Evolutionary conservation across 2,888 invertebrate genomes (phyloP).

Genomic region (Nycteola revayana): DNA sequence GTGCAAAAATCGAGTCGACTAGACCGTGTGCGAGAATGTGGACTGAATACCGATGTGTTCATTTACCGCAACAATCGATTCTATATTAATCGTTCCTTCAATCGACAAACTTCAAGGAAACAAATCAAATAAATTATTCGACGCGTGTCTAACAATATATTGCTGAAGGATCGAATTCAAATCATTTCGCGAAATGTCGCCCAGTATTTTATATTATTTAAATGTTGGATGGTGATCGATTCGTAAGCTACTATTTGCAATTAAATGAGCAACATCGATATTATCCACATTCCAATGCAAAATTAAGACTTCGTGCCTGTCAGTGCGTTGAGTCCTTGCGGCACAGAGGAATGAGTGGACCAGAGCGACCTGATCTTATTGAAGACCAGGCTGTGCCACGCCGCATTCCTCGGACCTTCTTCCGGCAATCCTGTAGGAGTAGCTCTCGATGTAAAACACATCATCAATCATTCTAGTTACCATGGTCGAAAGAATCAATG

Average conservation of each 20-base stretch:
- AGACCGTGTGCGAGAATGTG: slow-evolving; percentile 63
- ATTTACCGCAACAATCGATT: slow-evolving; percentile 38
- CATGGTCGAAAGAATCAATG: slow-evolving; percentile 14
- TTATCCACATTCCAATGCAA: slow-evolving; percentile 57
- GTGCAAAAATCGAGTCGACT: slow-evolving; percentile 66
- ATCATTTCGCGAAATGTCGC: slow-evolving; percentile 12
- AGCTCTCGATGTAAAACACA: slow-evolving; percentile 19
- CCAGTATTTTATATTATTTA: slow-evolving; percentile 9
- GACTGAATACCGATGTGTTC: slow-evolving; percentile 56
- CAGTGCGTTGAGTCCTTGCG: slow-evolving; percentile 91
- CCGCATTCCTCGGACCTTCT: slow-evolving; percentile 72
- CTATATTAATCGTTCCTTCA: slow-evolving; percentile 32
- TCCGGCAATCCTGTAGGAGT: slow-evolving; percentile 69
- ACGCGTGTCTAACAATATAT: slow-evolving; percentile 3
- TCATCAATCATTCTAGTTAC: slow-evolving; percentile 14
- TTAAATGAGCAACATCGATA: slow-evolving; percentile 31
- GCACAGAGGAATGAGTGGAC: slow-evolving; percentile 88
- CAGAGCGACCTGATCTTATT: slow-evolving; percentile 95
- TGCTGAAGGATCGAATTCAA: slow-evolving; percentile 12
- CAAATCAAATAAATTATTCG: slow-evolving; percentile 9
- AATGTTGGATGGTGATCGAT: slow-evolving; percentile 21
- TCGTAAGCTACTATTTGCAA: slow-evolving; percentile 29
- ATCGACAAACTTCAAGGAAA: slow-evolving; percentile 17
- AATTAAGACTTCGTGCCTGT: slow-evolving; percentile 81
- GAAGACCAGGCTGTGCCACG: slow-evolving; percentile 90